Percentiles rank a stretch among this genome's conserved stretches.
These are phyloP conservation scores for Aradus depressus DNA, from an alignment of 2,888 invertebrate genomes.

Conservation along the genomic window DNA sequence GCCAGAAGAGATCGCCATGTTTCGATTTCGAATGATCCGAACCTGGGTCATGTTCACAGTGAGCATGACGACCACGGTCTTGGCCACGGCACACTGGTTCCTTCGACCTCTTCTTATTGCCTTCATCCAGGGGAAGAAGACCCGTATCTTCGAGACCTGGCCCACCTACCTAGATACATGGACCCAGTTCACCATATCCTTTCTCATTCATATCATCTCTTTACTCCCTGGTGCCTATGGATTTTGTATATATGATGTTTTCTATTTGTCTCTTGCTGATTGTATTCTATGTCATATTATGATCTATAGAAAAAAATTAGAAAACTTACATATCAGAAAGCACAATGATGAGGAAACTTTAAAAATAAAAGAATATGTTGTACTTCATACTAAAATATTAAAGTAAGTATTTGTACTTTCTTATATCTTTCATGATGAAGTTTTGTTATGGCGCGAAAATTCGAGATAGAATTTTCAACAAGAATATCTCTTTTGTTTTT, in stretches of 20 bases:
- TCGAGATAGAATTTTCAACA: too few species aligned
- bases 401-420: too few species aligned
- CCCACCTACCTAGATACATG: slow-evolving; percentile 19
- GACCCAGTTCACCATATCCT: slow-evolving; percentile 18
- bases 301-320: slow-evolving; percentile 15
- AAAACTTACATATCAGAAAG: slow-evolving; percentile 18
- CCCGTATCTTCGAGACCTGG: slow-evolving; percentile 21
- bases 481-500: too few species aligned
- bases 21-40: slow-evolving; percentile 12
- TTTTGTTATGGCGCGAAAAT: too few species aligned
- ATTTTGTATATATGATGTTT: slow-evolving; percentile 19
- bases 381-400: too few species aligned
- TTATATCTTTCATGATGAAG: too few species aligned
- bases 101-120: slow-evolving; percentile 15
- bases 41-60: slow-evolving; percentile 15
- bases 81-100: slow-evolving; percentile 18
- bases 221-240: slow-evolving; percentile 16
- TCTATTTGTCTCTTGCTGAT: slow-evolving; percentile 20
- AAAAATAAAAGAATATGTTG: too few species aligned
- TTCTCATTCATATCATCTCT: slow-evolving; percentile 13
- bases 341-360: too few species aligned
- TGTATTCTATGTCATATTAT: slow-evolving; percentile 16
- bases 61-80: slow-evolving; percentile 6
- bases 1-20: slow-evolving; percentile 5
- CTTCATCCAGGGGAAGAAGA: slow-evolving; percentile 13